A percentile compares a stretch with the other conserved stretches of the same genome.
These are phyloP conservation scores for Cossypha heuglini DNA, from an alignment of 2,797 vertebrate species.

Conservation along the genomic window DNA sequence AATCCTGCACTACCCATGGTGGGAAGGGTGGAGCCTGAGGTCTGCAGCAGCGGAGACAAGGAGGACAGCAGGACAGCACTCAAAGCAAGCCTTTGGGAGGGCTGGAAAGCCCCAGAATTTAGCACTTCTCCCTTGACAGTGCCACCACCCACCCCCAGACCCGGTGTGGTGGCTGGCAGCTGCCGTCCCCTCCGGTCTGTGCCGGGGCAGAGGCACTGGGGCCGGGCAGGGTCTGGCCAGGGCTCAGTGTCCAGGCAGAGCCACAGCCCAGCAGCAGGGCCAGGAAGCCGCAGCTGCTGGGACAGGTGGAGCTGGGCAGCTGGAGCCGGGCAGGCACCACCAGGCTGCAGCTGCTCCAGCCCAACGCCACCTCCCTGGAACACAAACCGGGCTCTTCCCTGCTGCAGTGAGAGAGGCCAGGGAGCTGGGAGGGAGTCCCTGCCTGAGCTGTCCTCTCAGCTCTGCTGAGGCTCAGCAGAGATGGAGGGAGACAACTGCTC, in stretches of 20 bases:
- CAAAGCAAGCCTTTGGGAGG: not conserved
- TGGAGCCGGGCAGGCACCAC: not conserved
- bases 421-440: fast-evolving
- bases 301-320: conserved; percentile 44
- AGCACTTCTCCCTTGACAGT: not conserved
- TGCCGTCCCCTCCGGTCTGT: not conserved
- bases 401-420: not conserved
- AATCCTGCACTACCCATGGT: not conserved
- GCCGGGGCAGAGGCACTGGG: not conserved
- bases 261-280: not conserved
- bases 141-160: too few relatives aligned
- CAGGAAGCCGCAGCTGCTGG: conserved; percentile 20
- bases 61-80: not conserved
- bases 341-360: conserved; percentile 47
- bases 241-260: not conserved
- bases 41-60: not conserved
- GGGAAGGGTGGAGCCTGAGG: not conserved
- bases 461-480: not conserved
- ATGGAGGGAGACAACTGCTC: not conserved
- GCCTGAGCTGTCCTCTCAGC: not conserved
- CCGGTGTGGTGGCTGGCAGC: fast-evolving
- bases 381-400: not conserved
- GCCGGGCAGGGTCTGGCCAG: fast-evolving
- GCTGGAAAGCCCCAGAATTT: not conserved
- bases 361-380: not conserved